phyloP scores from a whole-genome alignment of 2,888 invertebrate genomes.

The Platerodrilus igneus region DNA sequence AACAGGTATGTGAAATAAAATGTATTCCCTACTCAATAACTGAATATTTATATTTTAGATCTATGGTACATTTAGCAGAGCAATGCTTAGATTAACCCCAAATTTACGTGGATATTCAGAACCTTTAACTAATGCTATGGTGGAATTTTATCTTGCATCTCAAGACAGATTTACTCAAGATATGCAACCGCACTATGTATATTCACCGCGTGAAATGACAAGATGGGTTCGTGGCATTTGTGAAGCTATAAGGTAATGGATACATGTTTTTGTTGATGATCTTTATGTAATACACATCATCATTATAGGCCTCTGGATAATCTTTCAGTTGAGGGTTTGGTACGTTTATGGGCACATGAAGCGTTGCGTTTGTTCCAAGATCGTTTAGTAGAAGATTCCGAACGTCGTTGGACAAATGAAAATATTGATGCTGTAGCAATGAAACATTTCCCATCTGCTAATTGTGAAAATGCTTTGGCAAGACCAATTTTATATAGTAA shows the following conservation, averaged over 20 bases:
- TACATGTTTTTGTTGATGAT: conserved; percentile 2
- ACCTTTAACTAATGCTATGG: conserved; percentile 97
- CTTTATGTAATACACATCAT: too few species aligned
- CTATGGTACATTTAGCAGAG: conserved; percentile 97
- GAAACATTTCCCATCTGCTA: conserved; percentile 81
- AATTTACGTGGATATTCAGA: conserved; percentile 90
- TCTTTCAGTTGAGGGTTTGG: conserved; percentile 87
- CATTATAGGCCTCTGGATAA: conserved; percentile 79
- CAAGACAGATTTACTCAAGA: conserved; percentile 99
- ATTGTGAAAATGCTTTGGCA: conserved; percentile 72
- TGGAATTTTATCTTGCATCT: conserved; percentile 93
- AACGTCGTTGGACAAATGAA: conserved; percentile 97
- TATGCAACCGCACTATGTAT: conserved; percentile 99
- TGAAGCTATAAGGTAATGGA: conserved; percentile 77
- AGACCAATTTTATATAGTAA: conserved; percentile 97
- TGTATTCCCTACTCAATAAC: conserved; percentile 5
- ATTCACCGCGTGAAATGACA: conserved; percentile 98
- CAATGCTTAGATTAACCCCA: conserved; percentile 94
- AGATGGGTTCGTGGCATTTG: conserved; percentile 99
- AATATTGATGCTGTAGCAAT: conserved; percentile 90
- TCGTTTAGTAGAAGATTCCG: conserved; percentile 88
- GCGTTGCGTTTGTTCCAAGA: conserved; percentile 96
- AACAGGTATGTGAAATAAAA: conserved; percentile 70
- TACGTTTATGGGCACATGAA: conserved; percentile 99
- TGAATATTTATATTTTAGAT: conserved; percentile 55